Percentiles rank a stretch among this genome's conserved stretches.
phyloP scores from a whole-genome alignment of 2,113 vertebrate species.

The Calypte anna region DNA sequence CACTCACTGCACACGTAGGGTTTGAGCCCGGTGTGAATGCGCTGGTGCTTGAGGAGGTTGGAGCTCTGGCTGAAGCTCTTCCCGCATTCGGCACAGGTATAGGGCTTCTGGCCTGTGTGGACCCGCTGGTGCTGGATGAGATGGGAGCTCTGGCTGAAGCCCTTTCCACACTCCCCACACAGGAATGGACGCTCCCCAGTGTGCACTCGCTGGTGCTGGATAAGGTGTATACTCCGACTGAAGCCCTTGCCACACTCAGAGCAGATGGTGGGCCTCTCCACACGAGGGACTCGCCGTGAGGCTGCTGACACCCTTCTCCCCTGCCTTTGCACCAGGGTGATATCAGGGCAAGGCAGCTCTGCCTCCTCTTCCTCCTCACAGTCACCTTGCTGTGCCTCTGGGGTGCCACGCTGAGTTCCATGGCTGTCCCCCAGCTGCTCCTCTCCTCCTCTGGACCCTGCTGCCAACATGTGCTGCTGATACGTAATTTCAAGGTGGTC shows the following conservation, averaged over 20 bases:
- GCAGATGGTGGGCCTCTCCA: conserved; percentile 18
- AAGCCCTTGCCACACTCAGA: conserved; percentile 26
- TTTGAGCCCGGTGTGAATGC: conserved; percentile 6
- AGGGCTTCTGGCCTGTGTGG: conserved; percentile 41
- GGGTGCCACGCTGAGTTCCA: background rate
- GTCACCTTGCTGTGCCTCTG: background rate
- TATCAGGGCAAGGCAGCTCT: background rate
- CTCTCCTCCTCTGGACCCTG: background rate
- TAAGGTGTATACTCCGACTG: conserved; percentile 26
- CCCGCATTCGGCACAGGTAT: conserved; percentile 1
- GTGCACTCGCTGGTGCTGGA: conserved; percentile 46
- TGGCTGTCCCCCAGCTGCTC: background rate
- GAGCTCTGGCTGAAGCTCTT: conserved; percentile 59
- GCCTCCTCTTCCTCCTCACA: background rate
- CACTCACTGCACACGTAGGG: background rate
- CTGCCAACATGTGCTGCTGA: background rate
- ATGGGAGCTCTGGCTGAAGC: conserved; percentile 45
- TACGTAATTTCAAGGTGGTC: background rate
- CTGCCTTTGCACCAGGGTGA: background rate
- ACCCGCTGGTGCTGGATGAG: conserved; percentile 27
- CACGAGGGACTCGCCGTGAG: background rate
- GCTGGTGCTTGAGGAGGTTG: conserved; percentile 36
- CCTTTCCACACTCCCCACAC: background rate
- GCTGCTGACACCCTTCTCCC: background rate
- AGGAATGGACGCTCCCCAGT: background rate